Evolutionary conservation across 2,113 vertebrate species (phyloP).

Genomic region (Entomyzon cyanotis): DNA sequence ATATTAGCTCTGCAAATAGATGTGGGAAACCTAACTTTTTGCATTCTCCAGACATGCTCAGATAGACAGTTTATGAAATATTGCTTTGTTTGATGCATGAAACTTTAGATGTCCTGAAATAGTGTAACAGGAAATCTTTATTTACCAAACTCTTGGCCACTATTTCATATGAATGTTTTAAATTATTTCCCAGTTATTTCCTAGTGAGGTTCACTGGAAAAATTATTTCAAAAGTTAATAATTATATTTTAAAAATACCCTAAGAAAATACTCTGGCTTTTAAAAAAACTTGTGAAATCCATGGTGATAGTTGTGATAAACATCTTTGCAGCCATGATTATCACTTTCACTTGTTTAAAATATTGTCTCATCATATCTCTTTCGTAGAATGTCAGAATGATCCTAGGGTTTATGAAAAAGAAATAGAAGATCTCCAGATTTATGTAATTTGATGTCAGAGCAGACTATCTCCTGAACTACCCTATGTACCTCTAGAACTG

Average conservation of each 20-base stretch:
- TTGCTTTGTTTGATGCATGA: not conserved
- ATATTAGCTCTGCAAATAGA: not conserved
- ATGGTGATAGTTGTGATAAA: not conserved
- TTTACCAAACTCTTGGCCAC: not conserved
- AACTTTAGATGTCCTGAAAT: not conserved
- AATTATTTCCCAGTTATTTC: not conserved
- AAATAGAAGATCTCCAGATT: not conserved
- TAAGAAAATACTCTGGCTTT: not conserved
- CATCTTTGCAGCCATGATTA: not conserved
- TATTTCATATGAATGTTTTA: not conserved
- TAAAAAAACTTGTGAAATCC: not conserved
- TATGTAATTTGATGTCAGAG: not conserved
- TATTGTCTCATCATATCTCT: not conserved
- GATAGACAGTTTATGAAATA: slow-evolving; percentile 21
- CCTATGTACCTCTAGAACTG: not conserved
- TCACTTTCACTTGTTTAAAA: slow-evolving; percentile 11
- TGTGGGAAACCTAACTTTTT: slow-evolving; percentile 12
- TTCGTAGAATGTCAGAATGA: not conserved
- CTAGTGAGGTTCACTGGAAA: not conserved
- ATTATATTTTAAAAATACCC: slow-evolving; percentile 7
- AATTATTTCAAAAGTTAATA: slow-evolving; percentile 29
- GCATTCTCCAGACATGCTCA: not conserved
- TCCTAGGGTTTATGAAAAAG: not conserved
- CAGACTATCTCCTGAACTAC: not conserved
- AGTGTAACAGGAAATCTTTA: not conserved